These are phyloP conservation scores for Tethea ocularis DNA, from an alignment of 2,888 invertebrate species.

Conservation along the genomic window DNA sequence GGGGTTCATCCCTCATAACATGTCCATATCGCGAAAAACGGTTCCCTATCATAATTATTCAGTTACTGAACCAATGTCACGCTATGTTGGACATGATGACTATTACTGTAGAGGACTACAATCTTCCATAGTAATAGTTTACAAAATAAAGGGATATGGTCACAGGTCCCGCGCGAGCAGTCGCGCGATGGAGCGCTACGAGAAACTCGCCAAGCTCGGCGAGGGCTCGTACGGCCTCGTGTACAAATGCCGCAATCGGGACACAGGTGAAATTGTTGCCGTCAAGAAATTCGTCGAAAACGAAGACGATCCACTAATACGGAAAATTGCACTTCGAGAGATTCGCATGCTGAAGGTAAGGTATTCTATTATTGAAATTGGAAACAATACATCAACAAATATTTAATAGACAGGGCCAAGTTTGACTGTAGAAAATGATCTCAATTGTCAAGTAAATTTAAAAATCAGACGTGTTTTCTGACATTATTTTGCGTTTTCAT, in stretches of 20 bases:
- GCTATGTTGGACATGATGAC: no score
- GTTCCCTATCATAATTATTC: no score
- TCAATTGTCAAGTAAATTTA: no score
- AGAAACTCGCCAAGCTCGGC: constrained; percentile 96
- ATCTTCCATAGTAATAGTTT: neutral
- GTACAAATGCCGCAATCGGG: constrained; percentile 97
- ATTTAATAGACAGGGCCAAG: neutral
- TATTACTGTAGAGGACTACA: no score
- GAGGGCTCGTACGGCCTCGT: constrained; percentile 98
- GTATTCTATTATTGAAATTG: neutral
- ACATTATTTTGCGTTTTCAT: no score
- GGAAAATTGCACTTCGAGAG: constrained; percentile 97
- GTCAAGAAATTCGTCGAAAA: constrained; percentile 99
- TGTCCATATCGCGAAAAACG: no score
- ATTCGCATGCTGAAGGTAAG: constrained; percentile 96
- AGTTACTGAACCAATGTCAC: no score
- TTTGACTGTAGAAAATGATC: no score
- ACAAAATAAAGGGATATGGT: neutral
- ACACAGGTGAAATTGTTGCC: constrained; percentile 96
- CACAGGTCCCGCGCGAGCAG: constrained; percentile 92
- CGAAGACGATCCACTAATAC: constrained; percentile 97
- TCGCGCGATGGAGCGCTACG: constrained; percentile 96
- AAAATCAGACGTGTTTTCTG: no score
- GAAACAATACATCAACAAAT: neutral
- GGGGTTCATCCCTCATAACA: no score